A percentile compares a stretch with the other conserved stretches of the same genome.
phyloP scores from a whole-genome alignment of 2,888 invertebrate species.

The Phasia obesa region DNA sequence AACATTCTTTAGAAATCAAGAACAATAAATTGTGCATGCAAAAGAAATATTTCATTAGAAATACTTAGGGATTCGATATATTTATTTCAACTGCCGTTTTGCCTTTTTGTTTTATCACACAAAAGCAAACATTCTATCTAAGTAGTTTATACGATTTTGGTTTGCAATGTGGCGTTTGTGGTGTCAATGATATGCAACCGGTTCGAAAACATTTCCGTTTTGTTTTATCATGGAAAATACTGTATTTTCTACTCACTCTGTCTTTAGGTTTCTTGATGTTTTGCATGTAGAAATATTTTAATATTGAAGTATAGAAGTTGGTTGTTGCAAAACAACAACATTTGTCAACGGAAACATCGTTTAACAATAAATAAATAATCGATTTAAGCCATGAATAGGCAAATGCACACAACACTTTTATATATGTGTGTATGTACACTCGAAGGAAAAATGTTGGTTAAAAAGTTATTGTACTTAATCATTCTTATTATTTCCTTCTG shows the following conservation, averaged over 20 bases:
- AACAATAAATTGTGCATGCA: slow-evolving; percentile 63
- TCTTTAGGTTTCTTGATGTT: slow-evolving; percentile 2
- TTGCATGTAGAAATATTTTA: slow-evolving; percentile 46
- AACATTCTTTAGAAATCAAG: slow-evolving; percentile 35
- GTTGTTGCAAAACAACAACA: slow-evolving; percentile 47
- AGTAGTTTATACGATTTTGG: neutral
- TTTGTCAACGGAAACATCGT: slow-evolving; percentile 72
- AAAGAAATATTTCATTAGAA: slow-evolving; percentile 68
- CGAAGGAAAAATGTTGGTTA: neutral
- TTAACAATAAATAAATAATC: slow-evolving; percentile 74
- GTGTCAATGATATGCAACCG: slow-evolving; percentile 70
- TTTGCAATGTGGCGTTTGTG: slow-evolving; percentile 38
- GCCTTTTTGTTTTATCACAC: neutral
- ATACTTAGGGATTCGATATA: slow-evolving; percentile 65
- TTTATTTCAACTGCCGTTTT: slow-evolving; percentile 27
- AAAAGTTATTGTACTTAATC: too few species aligned
- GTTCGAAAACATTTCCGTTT: slow-evolving; percentile 56
- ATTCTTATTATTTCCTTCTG: too few species aligned
- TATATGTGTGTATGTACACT: neutral
- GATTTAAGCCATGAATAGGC: slow-evolving; percentile 66
- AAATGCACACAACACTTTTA: slow-evolving; percentile 11
- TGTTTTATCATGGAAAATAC: slow-evolving; percentile 37
- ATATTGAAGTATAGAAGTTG: slow-evolving; percentile 44
- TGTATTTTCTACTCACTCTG: slow-evolving; percentile 8
- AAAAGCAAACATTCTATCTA: slow-evolving; percentile 22